These are phyloP conservation scores for Poecilia gillii DNA, from an alignment of 2,797 vertebrate genomes.

Conservation along the genomic window DNA sequence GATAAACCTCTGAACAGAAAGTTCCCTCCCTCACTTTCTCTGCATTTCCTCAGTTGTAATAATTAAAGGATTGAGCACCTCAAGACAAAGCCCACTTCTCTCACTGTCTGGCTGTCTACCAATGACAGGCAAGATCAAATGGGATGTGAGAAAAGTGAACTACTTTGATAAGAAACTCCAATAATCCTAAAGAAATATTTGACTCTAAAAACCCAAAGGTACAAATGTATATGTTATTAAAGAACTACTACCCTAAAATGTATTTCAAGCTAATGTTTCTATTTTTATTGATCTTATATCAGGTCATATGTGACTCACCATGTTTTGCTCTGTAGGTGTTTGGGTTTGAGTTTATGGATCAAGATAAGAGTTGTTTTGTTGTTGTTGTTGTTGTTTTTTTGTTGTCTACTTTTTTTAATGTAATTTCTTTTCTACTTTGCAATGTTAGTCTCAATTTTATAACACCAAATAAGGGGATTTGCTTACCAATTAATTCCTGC, in stretches of 20 bases:
- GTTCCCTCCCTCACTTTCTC: slow-evolving; percentile 62
- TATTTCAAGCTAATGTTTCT: background rate
- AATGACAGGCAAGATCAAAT: background rate
- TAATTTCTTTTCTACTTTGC: background rate
- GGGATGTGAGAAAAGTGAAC: background rate
- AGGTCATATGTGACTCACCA: background rate
- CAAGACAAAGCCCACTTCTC: background rate
- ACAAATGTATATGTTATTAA: background rate
- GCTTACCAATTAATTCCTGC: background rate
- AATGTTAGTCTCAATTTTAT: background rate
- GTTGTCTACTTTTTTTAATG: background rate
- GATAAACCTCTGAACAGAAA: slow-evolving; percentile 77
- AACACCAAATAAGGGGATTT: background rate
- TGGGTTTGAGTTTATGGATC: background rate
- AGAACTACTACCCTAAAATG: background rate
- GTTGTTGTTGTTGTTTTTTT: too few species aligned
- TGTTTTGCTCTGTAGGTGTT: background rate
- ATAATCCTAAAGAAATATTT: background rate
- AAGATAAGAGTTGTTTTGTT: background rate
- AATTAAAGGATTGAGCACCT: slow-evolving; percentile 35
- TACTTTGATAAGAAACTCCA: background rate
- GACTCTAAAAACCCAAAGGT: background rate
- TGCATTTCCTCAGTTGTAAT: slow-evolving; percentile 45
- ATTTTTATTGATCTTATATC: background rate
- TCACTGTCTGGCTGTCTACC: background rate